Evolutionary conservation across 2,113 vertebrate genomes (phyloP).

Genomic region (Bettongia penicillata): DNA sequence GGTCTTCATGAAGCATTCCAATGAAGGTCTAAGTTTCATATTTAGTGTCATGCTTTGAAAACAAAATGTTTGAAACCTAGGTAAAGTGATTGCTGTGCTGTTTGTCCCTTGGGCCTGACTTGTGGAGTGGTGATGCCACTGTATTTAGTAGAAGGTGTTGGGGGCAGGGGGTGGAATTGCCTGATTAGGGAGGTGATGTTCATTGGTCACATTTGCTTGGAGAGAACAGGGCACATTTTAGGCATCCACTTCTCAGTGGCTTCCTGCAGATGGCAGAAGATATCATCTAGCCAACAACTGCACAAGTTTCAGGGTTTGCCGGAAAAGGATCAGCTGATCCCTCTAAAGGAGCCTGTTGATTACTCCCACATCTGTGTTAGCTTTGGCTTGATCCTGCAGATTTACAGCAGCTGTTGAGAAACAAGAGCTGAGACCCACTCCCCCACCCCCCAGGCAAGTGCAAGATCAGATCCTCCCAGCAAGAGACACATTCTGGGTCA

Average conservation of each 20-base stretch:
- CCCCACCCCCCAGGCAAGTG: conserved; percentile 72
- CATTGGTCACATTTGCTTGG: background rate
- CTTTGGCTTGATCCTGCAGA: conserved; percentile 83
- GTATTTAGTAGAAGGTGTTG: background rate
- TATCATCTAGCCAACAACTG: conserved; percentile 1
- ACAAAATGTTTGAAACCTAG: background rate
- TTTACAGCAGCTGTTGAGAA: conserved; percentile 86
- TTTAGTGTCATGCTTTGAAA: background rate
- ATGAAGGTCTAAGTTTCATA: background rate
- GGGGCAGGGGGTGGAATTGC: background rate
- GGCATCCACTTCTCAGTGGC: conserved; percentile 34
- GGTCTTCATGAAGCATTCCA: background rate
- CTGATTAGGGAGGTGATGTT: no score
- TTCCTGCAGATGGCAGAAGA: background rate
- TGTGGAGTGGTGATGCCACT: fast-evolving
- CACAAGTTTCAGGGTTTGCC: background rate
- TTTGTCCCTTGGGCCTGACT: background rate
- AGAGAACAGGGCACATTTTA: background rate
- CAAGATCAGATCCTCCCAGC: conserved; percentile 72
- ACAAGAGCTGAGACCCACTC: conserved; percentile 77
- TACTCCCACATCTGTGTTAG: conserved; percentile 84
- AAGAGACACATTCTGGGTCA: conserved; percentile 72
- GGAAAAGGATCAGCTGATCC: conserved; percentile 69
- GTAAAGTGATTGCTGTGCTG: background rate
- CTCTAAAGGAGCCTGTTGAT: conserved; percentile 67